Evolutionary conservation across 2,797 vertebrate species (phyloP).

Genomic region (Todus mexicanus): DNA sequence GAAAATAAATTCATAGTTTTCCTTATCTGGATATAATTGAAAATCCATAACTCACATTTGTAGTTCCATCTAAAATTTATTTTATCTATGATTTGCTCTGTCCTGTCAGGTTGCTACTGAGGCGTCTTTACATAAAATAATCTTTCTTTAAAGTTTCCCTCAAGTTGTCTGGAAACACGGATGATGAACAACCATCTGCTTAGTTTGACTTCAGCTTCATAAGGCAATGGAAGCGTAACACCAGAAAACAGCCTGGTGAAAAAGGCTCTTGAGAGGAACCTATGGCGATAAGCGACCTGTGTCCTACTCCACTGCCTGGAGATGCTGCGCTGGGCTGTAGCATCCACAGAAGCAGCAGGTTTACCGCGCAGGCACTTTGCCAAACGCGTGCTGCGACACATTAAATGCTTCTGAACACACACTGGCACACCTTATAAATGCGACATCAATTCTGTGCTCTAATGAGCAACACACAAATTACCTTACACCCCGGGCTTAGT

Average conservation of each 20-base stretch:
- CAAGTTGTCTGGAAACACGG: not conserved
- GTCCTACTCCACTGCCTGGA: not conserved
- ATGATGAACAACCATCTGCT: not conserved
- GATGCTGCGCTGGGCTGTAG: not conserved
- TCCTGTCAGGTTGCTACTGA: accelerated
- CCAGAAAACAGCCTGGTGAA: not conserved
- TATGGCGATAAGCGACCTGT: accelerated
- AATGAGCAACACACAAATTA: not conserved
- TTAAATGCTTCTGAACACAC: not conserved
- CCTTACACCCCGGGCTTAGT: not conserved
- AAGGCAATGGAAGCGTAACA: not conserved
- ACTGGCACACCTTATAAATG: not conserved
- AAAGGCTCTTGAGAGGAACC: not conserved
- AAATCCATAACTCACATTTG: not conserved
- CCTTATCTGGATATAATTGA: not conserved
- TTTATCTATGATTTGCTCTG: not conserved
- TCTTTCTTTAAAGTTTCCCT: not conserved
- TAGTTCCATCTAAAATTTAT: not conserved
- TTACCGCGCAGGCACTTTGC: not conserved
- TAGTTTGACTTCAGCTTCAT: not conserved
- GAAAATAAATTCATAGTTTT: not conserved
- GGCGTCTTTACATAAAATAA: not conserved
- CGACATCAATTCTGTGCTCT: not conserved
- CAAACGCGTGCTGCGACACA: accelerated
- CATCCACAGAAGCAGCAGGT: not conserved